Percentiles rank a stretch among this genome's conserved stretches.
Conservation (phyloP, 2,888 invertebrate species). For the Chrysolina haemoptera region DNA sequence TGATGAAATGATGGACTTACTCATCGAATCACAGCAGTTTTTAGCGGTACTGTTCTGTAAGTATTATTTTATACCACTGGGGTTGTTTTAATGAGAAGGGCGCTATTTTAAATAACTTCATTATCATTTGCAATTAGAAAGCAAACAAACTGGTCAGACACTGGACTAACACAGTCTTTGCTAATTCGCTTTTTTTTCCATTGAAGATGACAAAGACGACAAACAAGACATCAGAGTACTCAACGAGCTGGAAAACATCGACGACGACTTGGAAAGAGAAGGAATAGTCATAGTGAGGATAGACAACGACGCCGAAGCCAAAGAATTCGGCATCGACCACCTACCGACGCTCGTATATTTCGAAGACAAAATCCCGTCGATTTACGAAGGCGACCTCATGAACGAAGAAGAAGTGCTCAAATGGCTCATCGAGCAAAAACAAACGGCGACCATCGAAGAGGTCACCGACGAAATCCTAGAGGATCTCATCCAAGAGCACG, state of each 20-base stretch:
- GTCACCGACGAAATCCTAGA: constrained; percentile 92
- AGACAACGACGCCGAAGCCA: constrained; percentile 91
- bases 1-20: constrained; percentile 93
- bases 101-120: too few relatives aligned
- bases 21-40: constrained; percentile 85
- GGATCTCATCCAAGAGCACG: constrained; percentile 89
- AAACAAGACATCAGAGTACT: constrained; percentile 90
- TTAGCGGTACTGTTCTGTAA: constrained; percentile 94
- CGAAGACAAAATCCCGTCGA: constrained; percentile 91
- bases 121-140: too few relatives aligned
- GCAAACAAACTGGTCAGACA: too few relatives aligned
- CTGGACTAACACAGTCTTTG: too few relatives aligned
- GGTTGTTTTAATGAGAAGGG: not conserved
- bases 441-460: constrained; percentile 93
- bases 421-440: constrained; percentile 91
- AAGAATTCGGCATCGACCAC: constrained; percentile 92
- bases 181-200: not conserved
- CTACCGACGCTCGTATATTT: constrained; percentile 90
- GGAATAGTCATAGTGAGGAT: constrained; percentile 92
- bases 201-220: constrained; percentile 88
- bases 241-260: constrained; percentile 93
- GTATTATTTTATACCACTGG: constrained; percentile 68
- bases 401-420: constrained; percentile 93
- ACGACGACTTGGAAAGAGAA: constrained; percentile 91
- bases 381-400: constrained; percentile 92